Conservation (phyloP, 2,113 vertebrate species). For the Ellobius talpinus region DNA sequence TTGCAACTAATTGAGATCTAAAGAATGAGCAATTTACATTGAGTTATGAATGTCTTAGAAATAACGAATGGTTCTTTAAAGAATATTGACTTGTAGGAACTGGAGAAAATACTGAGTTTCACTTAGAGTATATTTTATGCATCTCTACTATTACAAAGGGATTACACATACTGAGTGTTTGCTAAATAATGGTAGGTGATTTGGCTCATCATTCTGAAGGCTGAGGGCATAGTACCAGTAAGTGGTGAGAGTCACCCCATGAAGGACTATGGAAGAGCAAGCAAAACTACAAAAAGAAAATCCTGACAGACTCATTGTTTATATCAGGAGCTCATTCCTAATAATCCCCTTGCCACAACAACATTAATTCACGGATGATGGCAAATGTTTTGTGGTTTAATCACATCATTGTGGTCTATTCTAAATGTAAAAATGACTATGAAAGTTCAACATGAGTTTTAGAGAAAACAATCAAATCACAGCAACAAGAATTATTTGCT, state of each 20-base stretch:
- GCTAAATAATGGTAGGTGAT: neutral
- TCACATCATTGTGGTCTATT: neutral
- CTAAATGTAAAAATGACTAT: neutral
- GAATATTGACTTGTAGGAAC: neutral
- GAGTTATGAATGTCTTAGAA: neutral
- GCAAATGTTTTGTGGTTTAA: neutral
- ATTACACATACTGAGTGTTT: neutral
- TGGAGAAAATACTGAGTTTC: neutral
- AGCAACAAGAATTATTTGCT: neutral
- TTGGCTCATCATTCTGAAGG: neutral
- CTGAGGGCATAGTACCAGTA: fast-evolving
- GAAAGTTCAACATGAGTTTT: neutral
- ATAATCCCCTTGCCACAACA: neutral
- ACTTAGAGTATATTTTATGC: neutral
- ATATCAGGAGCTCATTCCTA: neutral
- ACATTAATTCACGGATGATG: neutral
- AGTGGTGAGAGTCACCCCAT: no score
- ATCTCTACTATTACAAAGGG: neutral
- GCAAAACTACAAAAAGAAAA: neutral
- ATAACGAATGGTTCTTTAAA: neutral
- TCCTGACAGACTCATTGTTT: neutral
- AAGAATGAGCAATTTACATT: neutral
- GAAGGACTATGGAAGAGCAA: no score
- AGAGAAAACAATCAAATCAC: neutral
- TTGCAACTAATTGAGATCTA: neutral